Conservation (phyloP, 2,113 vertebrate genomes). For the Centropristis striata region DNA sequence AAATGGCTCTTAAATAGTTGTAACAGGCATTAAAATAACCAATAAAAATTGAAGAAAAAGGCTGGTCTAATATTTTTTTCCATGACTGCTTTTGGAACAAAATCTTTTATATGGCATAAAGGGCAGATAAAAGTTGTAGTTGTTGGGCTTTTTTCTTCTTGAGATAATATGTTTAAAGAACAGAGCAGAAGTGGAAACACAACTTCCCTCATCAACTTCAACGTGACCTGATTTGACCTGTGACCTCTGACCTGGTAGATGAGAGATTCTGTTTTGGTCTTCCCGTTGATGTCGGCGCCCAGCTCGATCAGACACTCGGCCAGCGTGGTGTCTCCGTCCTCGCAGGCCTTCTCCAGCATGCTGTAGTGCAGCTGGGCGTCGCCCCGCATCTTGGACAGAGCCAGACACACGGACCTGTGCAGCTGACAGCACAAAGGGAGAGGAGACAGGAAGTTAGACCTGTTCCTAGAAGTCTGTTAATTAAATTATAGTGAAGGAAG, state of each 20-base stretch:
- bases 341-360: constrained; percentile 93
- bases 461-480: background rate
- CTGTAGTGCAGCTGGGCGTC: constrained; percentile 87
- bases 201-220: too few species aligned
- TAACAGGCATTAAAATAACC: too few species aligned
- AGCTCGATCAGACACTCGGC: constrained; percentile 92
- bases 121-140: too few species aligned
- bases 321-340: constrained; percentile 87
- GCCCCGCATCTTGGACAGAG: constrained; percentile 90
- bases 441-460: background rate
- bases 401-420: constrained; percentile 89
- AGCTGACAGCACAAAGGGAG: constrained; percentile 79
- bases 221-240: background rate
- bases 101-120: too few species aligned
- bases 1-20: too few species aligned
- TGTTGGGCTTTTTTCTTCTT: background rate
- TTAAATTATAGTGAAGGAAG: background rate
- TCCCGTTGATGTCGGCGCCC: constrained; percentile 92
- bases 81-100: too few species aligned
- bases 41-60: too few species aligned
- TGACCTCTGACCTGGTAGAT: constrained; percentile 90
- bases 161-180: background rate
- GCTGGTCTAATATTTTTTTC: too few species aligned
- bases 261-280: constrained; percentile 89
- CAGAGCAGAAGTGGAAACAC: background rate